Base-by-base conservation (phyloP, 92 coral and sea anemone species). In the Ricordea florida region DNA sequence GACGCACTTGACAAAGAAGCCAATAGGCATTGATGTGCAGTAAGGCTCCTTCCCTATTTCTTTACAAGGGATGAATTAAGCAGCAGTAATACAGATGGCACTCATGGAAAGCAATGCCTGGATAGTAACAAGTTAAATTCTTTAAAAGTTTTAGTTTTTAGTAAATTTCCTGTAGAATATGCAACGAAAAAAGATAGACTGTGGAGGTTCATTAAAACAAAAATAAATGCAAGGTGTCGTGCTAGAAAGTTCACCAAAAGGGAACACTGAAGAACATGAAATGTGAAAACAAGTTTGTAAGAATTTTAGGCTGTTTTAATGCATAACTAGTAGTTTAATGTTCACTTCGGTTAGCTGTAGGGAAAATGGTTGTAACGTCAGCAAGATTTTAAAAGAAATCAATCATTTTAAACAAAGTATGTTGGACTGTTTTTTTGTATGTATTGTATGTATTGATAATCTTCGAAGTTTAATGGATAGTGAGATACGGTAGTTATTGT, bases 41-140 rank as follows among this genome's bases (percentile, higher is more conserved):
- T 48, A 49, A 66, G 45, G 73, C 73, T 66, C 41, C 58, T 66
- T 38, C 42, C 56, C 20, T 66, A 66, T 57, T 46, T 66, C 73
- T 66, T 66, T 43, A 29, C 58, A 30, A 49, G 45, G 9, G 42
- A 66, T 43, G 58, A 44, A 44, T 32, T 66, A 20, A 45, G 43
- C 42, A 66, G 44, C 44, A 31, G 57, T 43, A 66, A 66, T 57
- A 66, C 73, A 16, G 73, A 66, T 24, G 44, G 58, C 57, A 44
- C 58, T n/a, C 73, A 66, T 66, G 73, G 73, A 13, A 65, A 65
- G 45, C 29, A 31, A 7, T 14, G 40, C 10, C 26, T 44, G 26
- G 57, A 44, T 18, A 33, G 56, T 10, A 65, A 47, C 23, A 65
- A 45, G 42, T 20, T 65, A 10, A 44, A 44, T 47, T 65, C 29